phyloP scores from a whole-genome alignment of 2,888 invertebrate genomes.

The Trisateles emortualis region DNA sequence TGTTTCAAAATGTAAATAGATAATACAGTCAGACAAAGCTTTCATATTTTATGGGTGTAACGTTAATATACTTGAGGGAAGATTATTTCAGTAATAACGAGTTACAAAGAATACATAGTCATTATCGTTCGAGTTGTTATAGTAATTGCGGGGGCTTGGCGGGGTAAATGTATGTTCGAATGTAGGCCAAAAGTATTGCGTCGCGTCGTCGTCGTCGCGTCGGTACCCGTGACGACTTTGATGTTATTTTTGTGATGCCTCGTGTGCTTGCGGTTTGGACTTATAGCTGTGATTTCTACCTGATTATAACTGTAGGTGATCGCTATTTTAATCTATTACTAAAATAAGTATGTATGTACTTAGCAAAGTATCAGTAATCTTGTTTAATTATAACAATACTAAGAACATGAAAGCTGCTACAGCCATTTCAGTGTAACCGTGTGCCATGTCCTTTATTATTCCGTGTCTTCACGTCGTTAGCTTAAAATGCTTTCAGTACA shows the following conservation, averaged over 20 bases:
- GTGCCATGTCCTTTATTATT: conserved; percentile 40
- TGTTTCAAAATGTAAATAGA: conserved; percentile 23
- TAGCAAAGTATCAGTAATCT: background rate
- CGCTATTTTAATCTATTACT: conserved; percentile 12
- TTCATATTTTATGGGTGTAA: conserved; percentile 25
- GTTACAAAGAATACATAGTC: conserved; percentile 44
- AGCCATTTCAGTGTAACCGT: conserved; percentile 18
- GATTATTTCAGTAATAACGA: conserved; percentile 36
- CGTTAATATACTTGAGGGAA: conserved; percentile 11
- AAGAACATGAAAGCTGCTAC: conserved; percentile 5
- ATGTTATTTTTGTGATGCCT: conserved; percentile 79
- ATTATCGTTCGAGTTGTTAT: conserved; percentile 58
- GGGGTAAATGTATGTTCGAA: conserved; percentile 63
- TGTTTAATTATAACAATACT: conserved; percentile 6
- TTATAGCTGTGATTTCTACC: conserved; percentile 60
- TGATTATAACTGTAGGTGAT: conserved; percentile 40
- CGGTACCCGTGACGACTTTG: conserved; percentile 70
- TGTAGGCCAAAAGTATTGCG: conserved; percentile 76
- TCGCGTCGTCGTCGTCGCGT: too few species aligned
- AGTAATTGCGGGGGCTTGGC: conserved; percentile 55
- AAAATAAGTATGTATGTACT: background rate
- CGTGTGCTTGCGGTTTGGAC: conserved; percentile 71
- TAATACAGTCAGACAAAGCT: conserved; percentile 25
- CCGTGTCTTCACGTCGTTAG: conserved; percentile 62
- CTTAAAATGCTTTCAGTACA: conserved; percentile 54